Evolutionary conservation across 2,888 invertebrate genomes (phyloP).

Genomic region (Campaea margaritaria): DNA sequence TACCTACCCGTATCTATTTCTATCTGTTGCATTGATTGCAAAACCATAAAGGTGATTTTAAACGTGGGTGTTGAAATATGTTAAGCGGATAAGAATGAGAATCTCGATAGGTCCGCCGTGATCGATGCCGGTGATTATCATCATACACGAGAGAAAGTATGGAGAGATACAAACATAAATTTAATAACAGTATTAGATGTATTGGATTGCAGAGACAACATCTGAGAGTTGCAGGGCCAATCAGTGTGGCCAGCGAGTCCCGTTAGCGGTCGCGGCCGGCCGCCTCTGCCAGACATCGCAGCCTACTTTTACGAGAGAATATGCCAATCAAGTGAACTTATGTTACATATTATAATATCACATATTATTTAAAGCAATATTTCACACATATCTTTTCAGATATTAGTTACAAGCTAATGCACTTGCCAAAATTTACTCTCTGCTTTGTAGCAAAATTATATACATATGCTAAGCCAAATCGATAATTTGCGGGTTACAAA

Average conservation of each 20-base stretch:
- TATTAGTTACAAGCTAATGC: too few relatives aligned
- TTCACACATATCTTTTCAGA: too few relatives aligned
- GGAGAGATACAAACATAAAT: conserved; percentile 71
- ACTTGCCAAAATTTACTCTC: not conserved
- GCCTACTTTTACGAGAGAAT: conserved; percentile 72
- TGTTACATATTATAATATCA: conserved; percentile 14
- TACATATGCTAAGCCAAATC: not conserved
- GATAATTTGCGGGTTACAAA: conserved; percentile 2
- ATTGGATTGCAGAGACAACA: conserved; percentile 76
- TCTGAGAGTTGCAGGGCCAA: conserved; percentile 74
- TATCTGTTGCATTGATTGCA: conserved; percentile 43
- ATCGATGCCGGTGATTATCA: conserved; percentile 73
- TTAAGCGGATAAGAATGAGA: conserved; percentile 64
- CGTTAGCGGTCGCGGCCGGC: conserved; percentile 68
- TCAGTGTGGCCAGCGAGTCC: conserved; percentile 64
- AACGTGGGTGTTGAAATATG: conserved; percentile 65
- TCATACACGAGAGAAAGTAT: conserved; percentile 76
- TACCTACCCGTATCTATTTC: conserved; percentile 16
- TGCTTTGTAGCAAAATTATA: not conserved
- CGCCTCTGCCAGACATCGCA: conserved; percentile 63
- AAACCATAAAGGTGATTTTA: conserved; percentile 45
- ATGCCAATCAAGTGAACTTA: conserved; percentile 64
- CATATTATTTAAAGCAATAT: conserved; percentile 3
- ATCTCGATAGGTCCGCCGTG: conserved; percentile 64
- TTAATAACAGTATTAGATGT: conserved; percentile 82